Percentiles rank a stretch among this genome's conserved stretches.
phyloP scores from a whole-genome alignment of 2,888 invertebrate species.

The Scaptomyza cyrtandrae region DNA sequence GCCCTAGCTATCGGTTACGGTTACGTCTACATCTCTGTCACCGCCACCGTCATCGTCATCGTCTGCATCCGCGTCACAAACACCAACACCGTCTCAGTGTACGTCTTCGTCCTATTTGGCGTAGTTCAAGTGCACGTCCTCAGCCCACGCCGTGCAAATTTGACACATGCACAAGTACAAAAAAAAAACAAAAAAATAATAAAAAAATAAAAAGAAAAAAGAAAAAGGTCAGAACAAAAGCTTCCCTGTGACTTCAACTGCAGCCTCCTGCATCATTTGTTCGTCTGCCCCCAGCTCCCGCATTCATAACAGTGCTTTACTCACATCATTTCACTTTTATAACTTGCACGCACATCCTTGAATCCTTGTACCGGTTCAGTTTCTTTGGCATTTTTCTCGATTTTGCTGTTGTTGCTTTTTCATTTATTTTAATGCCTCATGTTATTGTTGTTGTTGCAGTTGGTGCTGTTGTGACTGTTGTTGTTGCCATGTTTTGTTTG shows the following conservation, averaged over 20 bases:
- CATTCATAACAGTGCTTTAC: conserved; percentile 16
- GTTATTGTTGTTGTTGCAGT: background rate
- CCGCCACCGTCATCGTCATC: conserved; percentile 8
- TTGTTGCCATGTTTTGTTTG: conserved; percentile 24
- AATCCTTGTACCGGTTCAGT: conserved; percentile 34
- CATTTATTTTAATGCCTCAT: background rate
- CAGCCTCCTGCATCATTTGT: conserved; percentile 6
- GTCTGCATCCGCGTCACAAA: conserved; percentile 7
- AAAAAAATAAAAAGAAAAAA: conserved; percentile 40
- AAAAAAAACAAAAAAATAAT: conserved; percentile 20
- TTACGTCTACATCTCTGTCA: conserved; percentile 9
- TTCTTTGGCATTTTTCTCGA: conserved; percentile 23
- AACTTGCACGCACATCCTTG: conserved; percentile 59
- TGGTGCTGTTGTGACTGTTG: background rate
- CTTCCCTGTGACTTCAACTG: conserved; percentile 26
- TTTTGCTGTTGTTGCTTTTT: background rate
- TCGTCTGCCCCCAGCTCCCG: background rate
- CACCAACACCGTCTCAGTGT: conserved; percentile 6
- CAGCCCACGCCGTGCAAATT: conserved; percentile 42
- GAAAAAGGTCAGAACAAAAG: conserved; percentile 58
- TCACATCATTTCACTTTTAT: conserved; percentile 72
- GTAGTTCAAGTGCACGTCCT: conserved; percentile 75
- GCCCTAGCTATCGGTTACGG: conserved; percentile 34
- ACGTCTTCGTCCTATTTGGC: conserved; percentile 31
- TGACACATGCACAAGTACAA: conserved; percentile 82